Base-by-base conservation (phyloP, 2,797 vertebrate species). In the Neoniphon sammara region DNA sequence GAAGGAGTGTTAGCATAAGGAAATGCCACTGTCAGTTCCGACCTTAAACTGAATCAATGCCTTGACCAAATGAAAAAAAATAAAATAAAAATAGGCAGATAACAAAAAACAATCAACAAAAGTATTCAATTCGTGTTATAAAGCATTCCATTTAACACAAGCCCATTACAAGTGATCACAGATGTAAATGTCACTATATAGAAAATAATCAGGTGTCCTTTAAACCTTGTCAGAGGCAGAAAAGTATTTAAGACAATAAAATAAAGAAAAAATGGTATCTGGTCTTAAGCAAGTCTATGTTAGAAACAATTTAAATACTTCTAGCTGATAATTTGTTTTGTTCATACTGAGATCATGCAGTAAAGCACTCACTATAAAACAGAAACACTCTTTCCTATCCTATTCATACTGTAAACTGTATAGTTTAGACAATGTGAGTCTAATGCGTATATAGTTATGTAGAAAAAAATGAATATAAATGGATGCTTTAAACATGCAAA, bases 1-100 rank as follows among this genome's bases (percentile, higher is more conserved):
- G 92, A 93, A 95, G 94, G 93, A 94, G 93, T 88, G 94, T 95
- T 95, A 95, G 94, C 92, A 91, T 91, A 90, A 92, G 90, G 90
- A 90, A 90, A 93, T 81, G 88, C 87, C 90, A 92, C 88, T 81
- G 89, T 90, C 85, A 92, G 87, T 87, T 90, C 90, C 87, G 73
- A 93, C 92, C 91, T 92, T 91, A 88, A 92, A 92, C 89, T 87
- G 90, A 92, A 91, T 90, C 85, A 91, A 91, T 91, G 88, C 91
- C 89, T 90, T 90, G 86, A 88, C 91, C 86, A 91, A 86, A 85
- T 90, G 75, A 85, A 80, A 88, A 88, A 74, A 81, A 68, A 27
- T n/a, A n/a, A n/a, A n/a, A n/a, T n/a, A n/a, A 70, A 85, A 85
- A n/a, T n/a, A 83, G 73, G 80, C 78, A 90, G 78, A 86, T 77